Percentiles rank a stretch among this genome's conserved stretches.
phyloP scores from a whole-genome alignment of 1,140 invertebrate species.

The Drosophila virilis region DNA sequence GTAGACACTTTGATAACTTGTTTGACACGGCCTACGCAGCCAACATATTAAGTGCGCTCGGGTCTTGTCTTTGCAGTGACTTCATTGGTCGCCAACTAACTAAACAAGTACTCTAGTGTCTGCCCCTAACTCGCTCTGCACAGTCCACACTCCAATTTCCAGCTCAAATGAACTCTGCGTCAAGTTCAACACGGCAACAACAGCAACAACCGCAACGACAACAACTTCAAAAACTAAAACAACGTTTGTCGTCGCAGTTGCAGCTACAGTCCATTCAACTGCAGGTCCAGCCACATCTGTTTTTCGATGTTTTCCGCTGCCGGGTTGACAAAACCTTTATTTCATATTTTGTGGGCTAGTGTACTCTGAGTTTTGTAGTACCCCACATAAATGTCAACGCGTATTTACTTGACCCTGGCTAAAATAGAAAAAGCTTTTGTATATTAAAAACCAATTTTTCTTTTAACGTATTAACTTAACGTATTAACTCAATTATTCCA shows the following conservation, averaged over 20 bases:
- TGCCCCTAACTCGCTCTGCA: background rate
- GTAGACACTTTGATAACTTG: conserved; percentile 65
- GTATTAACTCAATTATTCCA: background rate
- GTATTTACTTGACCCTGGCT: background rate
- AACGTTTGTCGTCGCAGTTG: conserved; percentile 22
- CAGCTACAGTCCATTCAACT: conserved; percentile 68
- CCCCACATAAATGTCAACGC: background rate
- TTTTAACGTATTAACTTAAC: too few relatives aligned
- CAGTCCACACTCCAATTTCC: conserved; percentile 14
- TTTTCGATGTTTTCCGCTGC: conserved; percentile 2
- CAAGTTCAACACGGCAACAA: conserved; percentile 70
- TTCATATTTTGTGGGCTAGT: background rate
- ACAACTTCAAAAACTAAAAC: conserved; percentile 38
- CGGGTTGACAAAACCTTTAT: conserved; percentile 9
- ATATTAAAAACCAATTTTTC: background rate
- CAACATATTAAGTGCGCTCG: conserved; percentile 29
- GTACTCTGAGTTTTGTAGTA: background rate
- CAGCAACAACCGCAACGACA: conserved; percentile 44
- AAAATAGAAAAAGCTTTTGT: background rate
- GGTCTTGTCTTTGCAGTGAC: conserved; percentile 39
- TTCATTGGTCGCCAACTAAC: conserved; percentile 65
- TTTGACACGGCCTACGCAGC: conserved; percentile 33
- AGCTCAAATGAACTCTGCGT: conserved; percentile 66
- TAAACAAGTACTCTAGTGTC: conserved; percentile 19
- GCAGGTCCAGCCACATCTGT: conserved; percentile 58